A percentile compares a stretch with the other conserved stretches of the same genome.
These are phyloP conservation scores for Apus apus DNA, from an alignment of 2,113 vertebrate species.

Conservation along the genomic window DNA sequence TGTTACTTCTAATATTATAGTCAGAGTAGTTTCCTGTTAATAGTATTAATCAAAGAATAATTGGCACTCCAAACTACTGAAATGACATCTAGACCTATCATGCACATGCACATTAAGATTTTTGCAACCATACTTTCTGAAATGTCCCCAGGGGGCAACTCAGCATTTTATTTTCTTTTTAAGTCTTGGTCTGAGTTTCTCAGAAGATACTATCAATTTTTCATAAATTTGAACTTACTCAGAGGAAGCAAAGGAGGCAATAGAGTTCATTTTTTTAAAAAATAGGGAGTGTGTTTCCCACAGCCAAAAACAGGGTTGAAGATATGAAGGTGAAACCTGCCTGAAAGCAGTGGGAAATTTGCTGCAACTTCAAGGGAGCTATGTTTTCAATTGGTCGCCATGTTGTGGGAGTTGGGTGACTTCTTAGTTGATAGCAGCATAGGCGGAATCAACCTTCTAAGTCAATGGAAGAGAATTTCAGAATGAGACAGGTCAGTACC, in stretches of 20 bases:
- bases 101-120: rapidly evolving
- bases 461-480: not conserved
- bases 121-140: not conserved
- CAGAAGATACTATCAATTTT: conserved; percentile 11
- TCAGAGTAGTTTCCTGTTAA: not conserved
- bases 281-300: not conserved
- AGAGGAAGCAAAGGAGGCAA: not conserved
- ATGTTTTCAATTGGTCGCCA: rapidly evolving
- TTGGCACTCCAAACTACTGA: not conserved
- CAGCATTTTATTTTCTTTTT: not conserved
- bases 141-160: not conserved
- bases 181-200: not conserved
- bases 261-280: not conserved
- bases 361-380: not conserved
- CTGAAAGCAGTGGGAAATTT: not conserved
- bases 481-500: not conserved
- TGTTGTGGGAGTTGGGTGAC: rapidly evolving
- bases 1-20: not conserved
- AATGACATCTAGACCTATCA: not conserved
- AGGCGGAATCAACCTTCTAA: not conserved
- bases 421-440: not conserved
- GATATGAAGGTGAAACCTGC: not conserved
- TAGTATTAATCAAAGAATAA: conserved; percentile 3
- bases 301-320: not conserved
- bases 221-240: not conserved